Evolutionary conservation across 1,140 invertebrate genomes (phyloP), one percentile per base, ranked within the genome.

Genomic region (Aphis gossypii): DNA sequence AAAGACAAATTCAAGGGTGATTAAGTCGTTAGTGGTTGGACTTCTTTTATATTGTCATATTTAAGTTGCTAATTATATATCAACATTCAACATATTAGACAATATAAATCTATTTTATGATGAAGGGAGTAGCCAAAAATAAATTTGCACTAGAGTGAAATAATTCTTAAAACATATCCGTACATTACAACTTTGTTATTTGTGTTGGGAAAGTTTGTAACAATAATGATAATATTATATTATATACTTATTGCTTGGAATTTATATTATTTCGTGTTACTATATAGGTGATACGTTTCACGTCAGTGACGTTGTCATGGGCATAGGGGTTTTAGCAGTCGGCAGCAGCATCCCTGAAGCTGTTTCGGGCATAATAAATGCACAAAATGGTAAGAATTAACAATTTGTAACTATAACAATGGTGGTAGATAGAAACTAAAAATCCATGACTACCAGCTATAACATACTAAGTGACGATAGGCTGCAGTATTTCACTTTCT

Each of bases 321-420:
- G 98, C 23, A 96, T 99, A 94, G 98, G 98, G 0, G 97, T 99
- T 93, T 95, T 99, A 68, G 97, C 97, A 0, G 97, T 97, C 41
- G 98, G 98, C 20, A 98, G 98, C 7, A 98, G 97, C 94, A 96
- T 99, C 94, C 98, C 98, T 0, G 98, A 99, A 95, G 97, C 98
- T 51, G 97, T 98, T 11, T 98, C 97, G 0, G 98, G 97, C 94
- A 96, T 97, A 6, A 98, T 98, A 94, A 97, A 98, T 94, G 96
- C 97, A 0, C 96, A 97, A 94, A 96, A 97, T 23, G 95, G 96
- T 7, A 95, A 94, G 1, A 95, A 96, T 30, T 1, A 30, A 30
- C 6, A 41, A 9, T 2, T 76, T 76, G 21, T 54, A n/a, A n/a
- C 5, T n/a, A 14, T 76, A 76, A 76, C 60, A 76, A 35, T n/a